These are phyloP conservation scores for Pogona vitticeps DNA, from an alignment of 2,113 vertebrate species.

Conservation along the genomic window DNA sequence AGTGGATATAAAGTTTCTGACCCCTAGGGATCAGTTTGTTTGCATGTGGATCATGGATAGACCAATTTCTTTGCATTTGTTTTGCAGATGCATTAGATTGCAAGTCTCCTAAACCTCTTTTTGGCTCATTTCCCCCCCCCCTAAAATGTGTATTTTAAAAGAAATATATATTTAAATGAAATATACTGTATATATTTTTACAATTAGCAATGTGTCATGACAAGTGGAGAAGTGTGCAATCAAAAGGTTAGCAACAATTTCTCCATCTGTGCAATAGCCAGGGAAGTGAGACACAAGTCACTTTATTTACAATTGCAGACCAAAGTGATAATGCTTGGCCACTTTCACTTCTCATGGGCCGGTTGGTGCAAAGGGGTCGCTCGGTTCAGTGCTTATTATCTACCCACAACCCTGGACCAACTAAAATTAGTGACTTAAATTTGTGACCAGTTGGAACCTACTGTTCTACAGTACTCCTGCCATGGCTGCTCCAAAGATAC, in stretches of 20 bases:
- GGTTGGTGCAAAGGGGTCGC: background rate
- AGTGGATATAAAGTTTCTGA: no score
- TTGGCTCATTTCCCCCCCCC: background rate
- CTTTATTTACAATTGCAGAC: background rate
- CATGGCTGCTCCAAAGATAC: background rate
- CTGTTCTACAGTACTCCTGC: background rate
- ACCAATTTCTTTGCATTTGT: no score
- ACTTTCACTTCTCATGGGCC: background rate
- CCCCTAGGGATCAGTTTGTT: no score
- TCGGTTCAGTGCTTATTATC: background rate
- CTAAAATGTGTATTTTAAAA: background rate
- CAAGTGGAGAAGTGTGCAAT: background rate
- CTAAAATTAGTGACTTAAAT: background rate
- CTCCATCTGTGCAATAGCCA: no score
- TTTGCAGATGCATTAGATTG: no score
- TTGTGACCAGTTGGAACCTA: background rate
- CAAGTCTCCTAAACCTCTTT: no score
- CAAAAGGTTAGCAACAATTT: background rate
- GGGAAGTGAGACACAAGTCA: no score
- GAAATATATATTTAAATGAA: background rate
- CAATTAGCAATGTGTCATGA: background rate
- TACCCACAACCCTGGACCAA: background rate
- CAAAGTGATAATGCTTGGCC: background rate
- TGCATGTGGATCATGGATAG: no score
- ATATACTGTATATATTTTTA: background rate